phyloP scores from a whole-genome alignment of 2,797 vertebrate species.

The Gobionotothen gibberifrons region DNA sequence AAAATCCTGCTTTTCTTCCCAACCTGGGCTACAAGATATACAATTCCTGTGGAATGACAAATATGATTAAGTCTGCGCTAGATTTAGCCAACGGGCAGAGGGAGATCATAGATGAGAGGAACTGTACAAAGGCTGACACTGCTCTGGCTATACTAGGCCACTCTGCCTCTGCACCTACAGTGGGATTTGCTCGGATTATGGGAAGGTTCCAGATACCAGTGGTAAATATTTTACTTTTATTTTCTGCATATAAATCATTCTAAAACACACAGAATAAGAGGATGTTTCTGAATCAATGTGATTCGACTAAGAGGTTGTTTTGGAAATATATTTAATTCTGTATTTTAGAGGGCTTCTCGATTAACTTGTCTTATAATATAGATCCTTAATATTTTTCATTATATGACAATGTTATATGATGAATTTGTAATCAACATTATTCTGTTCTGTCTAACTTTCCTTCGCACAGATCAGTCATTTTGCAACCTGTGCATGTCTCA shows the following conservation, averaged over 20 bases:
- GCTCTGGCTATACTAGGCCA: slow-evolving; percentile 75
- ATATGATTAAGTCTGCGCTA: slow-evolving; percentile 71
- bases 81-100: slow-evolving; percentile 62
- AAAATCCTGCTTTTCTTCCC: slow-evolving; percentile 62
- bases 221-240: slow-evolving; percentile 55
- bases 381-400: background rate
- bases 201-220: slow-evolving; percentile 77
- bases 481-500: slow-evolving; percentile 81
- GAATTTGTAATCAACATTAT: background rate
- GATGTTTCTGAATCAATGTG: background rate
- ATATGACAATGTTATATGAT: background rate
- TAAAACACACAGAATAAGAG: background rate
- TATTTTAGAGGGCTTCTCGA: background rate
- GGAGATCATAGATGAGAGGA: slow-evolving; percentile 40
- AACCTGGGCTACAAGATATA: slow-evolving; percentile 76
- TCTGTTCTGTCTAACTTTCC: background rate
- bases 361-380: background rate
- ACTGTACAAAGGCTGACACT: slow-evolving; percentile 55
- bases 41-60: slow-evolving; percentile 74
- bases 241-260: background rate
- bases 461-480: slow-evolving; percentile 74
- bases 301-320: slow-evolving; percentile 3
- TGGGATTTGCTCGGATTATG: slow-evolving; percentile 71
- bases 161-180: slow-evolving; percentile 75
- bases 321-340: background rate